Evolutionary conservation across 2,888 invertebrate species (phyloP).

Genomic region (Cerceris rybyensis): DNA sequence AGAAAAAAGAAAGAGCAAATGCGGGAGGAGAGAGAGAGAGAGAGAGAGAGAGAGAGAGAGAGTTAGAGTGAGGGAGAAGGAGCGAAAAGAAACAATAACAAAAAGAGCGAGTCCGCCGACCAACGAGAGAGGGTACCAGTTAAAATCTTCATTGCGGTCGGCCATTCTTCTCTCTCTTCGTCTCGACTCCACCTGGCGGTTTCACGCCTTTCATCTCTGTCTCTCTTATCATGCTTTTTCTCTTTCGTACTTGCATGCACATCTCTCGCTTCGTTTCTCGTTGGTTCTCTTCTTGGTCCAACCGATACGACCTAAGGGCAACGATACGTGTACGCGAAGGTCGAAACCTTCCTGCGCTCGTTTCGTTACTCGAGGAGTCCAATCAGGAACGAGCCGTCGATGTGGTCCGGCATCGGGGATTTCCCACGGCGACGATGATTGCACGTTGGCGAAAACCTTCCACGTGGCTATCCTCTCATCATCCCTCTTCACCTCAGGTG

Average conservation of each 20-base stretch:
- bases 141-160: conserved; percentile 80
- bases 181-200: conserved; percentile 63
- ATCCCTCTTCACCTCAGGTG: conserved; percentile 34
- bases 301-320: conserved; percentile 74
- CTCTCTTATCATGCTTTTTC: conserved; percentile 19
- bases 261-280: conserved; percentile 15
- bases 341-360: conserved; percentile 57
- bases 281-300: conserved; percentile 47
- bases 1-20: conserved; percentile 7
- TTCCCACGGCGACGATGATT: conserved; percentile 72
- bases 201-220: conserved; percentile 35
- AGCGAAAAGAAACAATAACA: conserved; percentile 62
- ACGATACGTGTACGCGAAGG: conserved; percentile 76
- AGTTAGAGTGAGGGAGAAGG: conserved; percentile 18
- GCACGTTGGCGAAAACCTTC: conserved; percentile 54
- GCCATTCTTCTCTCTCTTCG: conserved; percentile 75
- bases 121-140: conserved; percentile 71
- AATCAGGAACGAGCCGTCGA: conserved; percentile 35
- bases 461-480: conserved; percentile 15
- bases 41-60: conserved; percentile 16
- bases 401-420: conserved; percentile 48
- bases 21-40: conserved; percentile 15
- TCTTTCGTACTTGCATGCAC: background rate
- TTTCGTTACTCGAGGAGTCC: conserved; percentile 19
- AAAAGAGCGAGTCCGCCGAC: conserved; percentile 52